These are phyloP conservation scores for Melanotaenia trifasciata DNA, from an alignment of 2,797 vertebrate species.

Conservation along the genomic window DNA sequence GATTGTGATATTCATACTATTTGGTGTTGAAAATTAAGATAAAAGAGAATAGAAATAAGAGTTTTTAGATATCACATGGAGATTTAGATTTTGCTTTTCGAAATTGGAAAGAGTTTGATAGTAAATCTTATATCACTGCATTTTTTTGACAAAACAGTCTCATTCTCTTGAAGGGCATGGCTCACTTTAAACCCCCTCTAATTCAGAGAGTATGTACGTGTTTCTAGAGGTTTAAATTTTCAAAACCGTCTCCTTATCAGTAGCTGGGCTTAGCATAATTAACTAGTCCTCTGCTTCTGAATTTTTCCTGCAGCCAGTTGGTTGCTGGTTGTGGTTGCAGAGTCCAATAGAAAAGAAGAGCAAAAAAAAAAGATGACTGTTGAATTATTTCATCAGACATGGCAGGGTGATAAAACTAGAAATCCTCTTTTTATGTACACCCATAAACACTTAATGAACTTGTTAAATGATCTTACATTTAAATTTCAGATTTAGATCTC, in stretches of 20 bases:
- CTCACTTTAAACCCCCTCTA: constrained; percentile 20
- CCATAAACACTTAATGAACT: constrained; percentile 8
- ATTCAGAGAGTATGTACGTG: constrained; percentile 26
- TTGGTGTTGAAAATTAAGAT: constrained; percentile 9
- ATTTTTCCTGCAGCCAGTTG: constrained; percentile 41
- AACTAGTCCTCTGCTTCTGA: constrained; percentile 55
- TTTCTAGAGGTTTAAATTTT: constrained; percentile 51
- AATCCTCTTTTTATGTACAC: constrained; percentile 28
- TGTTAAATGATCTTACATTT: background rate
- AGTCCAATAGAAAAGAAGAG: constrained; percentile 20
- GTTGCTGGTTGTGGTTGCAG: constrained; percentile 8
- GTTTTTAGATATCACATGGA: constrained; percentile 1
- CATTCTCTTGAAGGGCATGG: constrained; percentile 29
- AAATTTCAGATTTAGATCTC: background rate
- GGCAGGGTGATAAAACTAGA: constrained; percentile 40
- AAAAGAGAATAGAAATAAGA: background rate
- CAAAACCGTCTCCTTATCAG: constrained; percentile 62
- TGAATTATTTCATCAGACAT: constrained; percentile 49
- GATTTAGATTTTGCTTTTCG: constrained; percentile 25
- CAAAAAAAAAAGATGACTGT: background rate
- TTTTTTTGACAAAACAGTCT: constrained; percentile 25
- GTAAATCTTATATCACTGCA: constrained; percentile 21
- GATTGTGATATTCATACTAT: constrained; percentile 14
- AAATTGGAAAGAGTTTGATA: constrained; percentile 35
- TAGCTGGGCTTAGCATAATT: constrained; percentile 76